Base-by-base conservation (phyloP, 1,140 invertebrate species). In the Lepidurus packardi region DNA sequence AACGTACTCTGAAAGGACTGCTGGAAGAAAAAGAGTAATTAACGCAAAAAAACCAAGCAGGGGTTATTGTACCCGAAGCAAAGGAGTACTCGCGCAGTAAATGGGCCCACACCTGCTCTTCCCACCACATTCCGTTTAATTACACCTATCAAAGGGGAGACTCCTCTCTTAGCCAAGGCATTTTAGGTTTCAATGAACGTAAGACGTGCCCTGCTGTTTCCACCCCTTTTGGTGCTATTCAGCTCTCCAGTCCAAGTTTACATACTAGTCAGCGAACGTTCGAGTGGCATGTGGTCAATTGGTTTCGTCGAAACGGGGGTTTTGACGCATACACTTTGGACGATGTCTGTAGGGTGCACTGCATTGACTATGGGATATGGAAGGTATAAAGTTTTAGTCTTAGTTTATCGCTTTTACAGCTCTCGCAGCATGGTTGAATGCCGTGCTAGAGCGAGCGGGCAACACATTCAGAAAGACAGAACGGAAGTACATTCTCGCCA, bases 401-500 rank as follows among this genome's bases (percentile, higher is more conserved):
- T 9, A 65, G 53, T 65, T 65, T 65, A 13, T 65, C 53, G 53
- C 53, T 65, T 65, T 65, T 65, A 65, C 53, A 65, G 13, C 53
- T 65, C 53, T 13, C 10, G 13, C 34, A 65, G 53, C 21, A 65
- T 65, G 53, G 53, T 65, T 21, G 53, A 65, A 1, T 65, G 53
- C 53, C 53, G 16, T 65, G 53, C 53, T 16, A 13, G 21, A 65
- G 53, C 53, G 53, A 65, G 53, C 53, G 21, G 53, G 21, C 53
- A 65, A 11, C n/a, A 16, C 53, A 65, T 4, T 1, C 53, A 65
- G 53, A 16, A 65, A 65, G 53, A 65, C 53, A 0, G 53, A 21
- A 65, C 53, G 53, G 53, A 65, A 65, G 53, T 65, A 34, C 34
- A 34, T 65, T 65, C 53, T 65, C 53, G 53, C 53, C 53, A 21